Conservation (phyloP, 2,888 invertebrate genomes). For the Athalia rosae region DNA sequence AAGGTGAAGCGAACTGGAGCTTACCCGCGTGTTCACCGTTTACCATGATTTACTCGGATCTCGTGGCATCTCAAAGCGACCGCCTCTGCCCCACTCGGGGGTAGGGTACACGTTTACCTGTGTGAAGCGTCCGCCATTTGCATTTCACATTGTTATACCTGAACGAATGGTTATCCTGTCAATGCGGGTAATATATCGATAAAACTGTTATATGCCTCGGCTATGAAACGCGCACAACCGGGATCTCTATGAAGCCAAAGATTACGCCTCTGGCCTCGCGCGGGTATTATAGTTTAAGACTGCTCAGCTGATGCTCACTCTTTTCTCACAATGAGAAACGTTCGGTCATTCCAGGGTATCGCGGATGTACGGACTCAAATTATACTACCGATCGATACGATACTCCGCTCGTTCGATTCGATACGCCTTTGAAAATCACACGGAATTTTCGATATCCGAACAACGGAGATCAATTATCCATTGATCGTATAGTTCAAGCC, state of each 20-base stretch:
- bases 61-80: constrained; percentile 56
- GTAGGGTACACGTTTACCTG: constrained; percentile 53
- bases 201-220: constrained; percentile 39
- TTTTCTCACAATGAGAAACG: too few species aligned
- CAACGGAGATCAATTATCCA: too few species aligned
- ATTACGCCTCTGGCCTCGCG: constrained; percentile 8
- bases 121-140: constrained; percentile 58
- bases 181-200: constrained; percentile 51
- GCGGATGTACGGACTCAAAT: too few species aligned
- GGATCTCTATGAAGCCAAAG: constrained; percentile 38
- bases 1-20: constrained; percentile 5
- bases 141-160: constrained; percentile 55
- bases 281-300: too few species aligned
- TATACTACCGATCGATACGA: too few species aligned
- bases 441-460: too few species aligned
- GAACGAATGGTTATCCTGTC: constrained; percentile 51
- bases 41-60: constrained; percentile 59
- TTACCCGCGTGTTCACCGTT: constrained; percentile 43
- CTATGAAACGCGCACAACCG: constrained; percentile 23
- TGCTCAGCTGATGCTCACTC: too few species aligned
- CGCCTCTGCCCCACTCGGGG: constrained; percentile 51
- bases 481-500: too few species aligned
- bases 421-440: too few species aligned
- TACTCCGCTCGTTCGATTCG: too few species aligned
- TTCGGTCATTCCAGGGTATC: too few species aligned